phyloP scores from a whole-genome alignment of 2,113 vertebrate species.

The Abramis brama region DNA sequence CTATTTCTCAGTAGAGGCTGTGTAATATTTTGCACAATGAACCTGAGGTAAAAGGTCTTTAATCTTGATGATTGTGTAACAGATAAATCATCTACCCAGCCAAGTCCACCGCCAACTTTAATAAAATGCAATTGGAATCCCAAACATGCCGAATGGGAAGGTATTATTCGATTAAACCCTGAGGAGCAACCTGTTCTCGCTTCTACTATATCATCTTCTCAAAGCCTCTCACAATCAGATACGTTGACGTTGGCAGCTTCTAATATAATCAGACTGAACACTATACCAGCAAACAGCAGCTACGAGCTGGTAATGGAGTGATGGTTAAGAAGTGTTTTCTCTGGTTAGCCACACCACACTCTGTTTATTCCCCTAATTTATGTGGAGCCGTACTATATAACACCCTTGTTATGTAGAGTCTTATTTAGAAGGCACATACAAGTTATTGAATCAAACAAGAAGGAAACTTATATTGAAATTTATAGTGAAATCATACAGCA shows the following conservation, averaged over 20 bases:
- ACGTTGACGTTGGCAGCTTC: neutral
- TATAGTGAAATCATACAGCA: neutral
- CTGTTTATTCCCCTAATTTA: conserved; percentile 43
- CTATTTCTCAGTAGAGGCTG: neutral
- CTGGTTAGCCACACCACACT: neutral
- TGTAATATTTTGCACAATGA: neutral
- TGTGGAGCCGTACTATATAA: neutral
- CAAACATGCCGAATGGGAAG: neutral
- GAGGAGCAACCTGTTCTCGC: neutral
- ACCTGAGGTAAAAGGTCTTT: neutral
- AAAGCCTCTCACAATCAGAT: neutral
- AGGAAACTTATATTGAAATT: neutral
- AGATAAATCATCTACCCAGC: neutral
- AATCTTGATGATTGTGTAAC: neutral
- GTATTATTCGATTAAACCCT: neutral
- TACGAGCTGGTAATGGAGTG: conserved; percentile 36
- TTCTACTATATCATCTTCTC: neutral
- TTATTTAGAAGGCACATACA: neutral
- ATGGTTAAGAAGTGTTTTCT: neutral
- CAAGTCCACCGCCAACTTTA: no score
- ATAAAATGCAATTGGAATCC: neutral
- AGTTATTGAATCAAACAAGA: neutral
- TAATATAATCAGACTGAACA: conserved; percentile 30
- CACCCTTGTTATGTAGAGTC: neutral
- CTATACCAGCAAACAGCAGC: conserved; percentile 14